Conservation (phyloP, 2,888 invertebrate genomes). For the Aphelenchoides bicaudatus region DNA sequence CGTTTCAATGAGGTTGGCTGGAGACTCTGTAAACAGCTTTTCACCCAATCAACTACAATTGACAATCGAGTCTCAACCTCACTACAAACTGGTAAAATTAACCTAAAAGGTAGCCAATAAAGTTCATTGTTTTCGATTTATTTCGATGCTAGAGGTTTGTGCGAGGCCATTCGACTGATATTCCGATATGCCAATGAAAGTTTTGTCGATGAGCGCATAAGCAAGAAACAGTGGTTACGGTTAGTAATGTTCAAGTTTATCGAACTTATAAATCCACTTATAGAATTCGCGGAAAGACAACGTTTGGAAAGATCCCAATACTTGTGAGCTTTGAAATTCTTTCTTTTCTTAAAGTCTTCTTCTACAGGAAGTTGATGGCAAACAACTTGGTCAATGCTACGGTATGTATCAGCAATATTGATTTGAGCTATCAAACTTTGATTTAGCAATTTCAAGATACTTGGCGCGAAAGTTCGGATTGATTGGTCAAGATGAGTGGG, state of each 20-base stretch:
- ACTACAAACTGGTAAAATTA: conserved; percentile 25
- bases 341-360: background rate
- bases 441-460: conserved; percentile 35
- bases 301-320: conserved; percentile 17
- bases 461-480: conserved; percentile 29
- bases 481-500: background rate
- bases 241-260: too few species aligned
- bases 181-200: conserved; percentile 32
- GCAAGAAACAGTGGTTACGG: conserved; percentile 36
- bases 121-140: too few species aligned
- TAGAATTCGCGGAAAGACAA: background rate
- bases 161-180: conserved; percentile 35
- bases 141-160: conserved; percentile 36
- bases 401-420: too few species aligned
- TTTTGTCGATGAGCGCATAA: conserved; percentile 34
- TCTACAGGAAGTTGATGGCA: background rate
- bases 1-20: conserved; percentile 5
- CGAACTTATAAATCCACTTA: too few species aligned
- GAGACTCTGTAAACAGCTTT: too few species aligned
- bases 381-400: conserved; percentile 14
- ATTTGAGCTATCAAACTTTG: too few species aligned
- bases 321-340: background rate
- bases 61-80: conserved; percentile 1
- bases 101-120: too few species aligned
- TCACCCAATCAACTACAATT: background rate